Evolutionary conservation across 2,888 invertebrate species (phyloP).

Genomic region (Pseudococcus jackbeardsleyi): DNA sequence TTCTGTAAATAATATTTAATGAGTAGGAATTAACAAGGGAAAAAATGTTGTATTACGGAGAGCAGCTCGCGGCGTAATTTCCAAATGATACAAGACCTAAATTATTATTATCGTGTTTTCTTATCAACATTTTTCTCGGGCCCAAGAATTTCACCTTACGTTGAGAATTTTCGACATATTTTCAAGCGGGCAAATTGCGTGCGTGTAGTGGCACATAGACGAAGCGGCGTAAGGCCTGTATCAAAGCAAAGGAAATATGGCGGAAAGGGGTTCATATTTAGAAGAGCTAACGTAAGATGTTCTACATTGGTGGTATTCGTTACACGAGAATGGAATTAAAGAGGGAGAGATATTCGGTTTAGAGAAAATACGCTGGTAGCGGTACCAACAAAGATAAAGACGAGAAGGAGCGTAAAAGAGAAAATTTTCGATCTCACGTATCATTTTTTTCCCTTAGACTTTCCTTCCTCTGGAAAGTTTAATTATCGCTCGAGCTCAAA

Average conservation of each 20-base stretch:
- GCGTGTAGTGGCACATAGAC: conserved; percentile 5
- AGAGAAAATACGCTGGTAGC: not conserved
- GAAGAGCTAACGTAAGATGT: conserved; percentile 18
- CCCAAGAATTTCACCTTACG: conserved; percentile 32
- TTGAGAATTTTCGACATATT: conserved; percentile 43
- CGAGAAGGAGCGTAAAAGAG: not conserved
- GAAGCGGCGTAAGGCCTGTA: not conserved
- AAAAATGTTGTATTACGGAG: conserved; percentile 32
- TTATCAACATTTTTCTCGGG: conserved; percentile 39
- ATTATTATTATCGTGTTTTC: conserved; percentile 48
- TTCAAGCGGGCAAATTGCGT: conserved; percentile 27
- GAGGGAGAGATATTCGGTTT: conserved; percentile 37
- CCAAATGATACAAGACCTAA: conserved; percentile 23
- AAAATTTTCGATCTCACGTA: conserved; percentile 9
- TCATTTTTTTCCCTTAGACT: not conserved
- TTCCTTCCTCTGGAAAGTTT: not conserved
- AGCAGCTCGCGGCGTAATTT: conserved; percentile 8
- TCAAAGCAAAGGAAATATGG: conserved; percentile 29
- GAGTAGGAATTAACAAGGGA: conserved; percentile 41
- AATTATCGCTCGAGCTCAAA: conserved; percentile 14
- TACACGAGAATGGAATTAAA: conserved; percentile 12
- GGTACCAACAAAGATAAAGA: not conserved
- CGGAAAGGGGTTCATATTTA: conserved; percentile 7
- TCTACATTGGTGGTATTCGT: conserved; percentile 44
- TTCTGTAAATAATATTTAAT: conserved; percentile 47